phyloP scores from a whole-genome alignment of 1,140 invertebrate species.

The Drosophila aff. region DNA sequence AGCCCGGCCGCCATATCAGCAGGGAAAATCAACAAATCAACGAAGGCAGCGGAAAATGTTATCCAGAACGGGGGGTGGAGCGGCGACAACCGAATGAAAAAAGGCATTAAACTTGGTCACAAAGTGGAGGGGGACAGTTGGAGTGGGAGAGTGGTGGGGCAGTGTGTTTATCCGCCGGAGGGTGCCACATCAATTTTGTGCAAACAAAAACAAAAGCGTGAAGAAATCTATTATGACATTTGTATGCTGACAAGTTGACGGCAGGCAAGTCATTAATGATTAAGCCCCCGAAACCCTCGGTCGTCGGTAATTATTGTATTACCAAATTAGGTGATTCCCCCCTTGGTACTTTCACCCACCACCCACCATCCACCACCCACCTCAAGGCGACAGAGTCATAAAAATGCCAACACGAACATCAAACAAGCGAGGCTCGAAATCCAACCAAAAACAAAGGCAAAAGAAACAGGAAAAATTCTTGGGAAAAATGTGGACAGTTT shows the following conservation, averaged over 20 bases:
- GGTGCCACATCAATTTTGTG: conserved; percentile 48
- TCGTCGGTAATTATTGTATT: conserved; percentile 45
- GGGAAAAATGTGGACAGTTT: conserved; percentile 5
- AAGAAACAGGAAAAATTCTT: conserved; percentile 2
- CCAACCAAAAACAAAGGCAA: conserved; percentile 5
- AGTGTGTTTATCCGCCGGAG: conserved; percentile 22
- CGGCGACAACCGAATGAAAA: conserved; percentile 24
- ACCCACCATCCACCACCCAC: conserved; percentile 1
- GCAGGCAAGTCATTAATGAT: conserved; percentile 80
- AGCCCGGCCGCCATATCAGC: conserved; percentile 47
- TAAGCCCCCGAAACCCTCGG: conserved; percentile 14
- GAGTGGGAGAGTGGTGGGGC: background rate
- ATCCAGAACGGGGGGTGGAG: background rate
- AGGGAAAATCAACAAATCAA: conserved; percentile 69
- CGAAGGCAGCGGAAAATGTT: conserved; percentile 33
- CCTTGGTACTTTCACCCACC: background rate
- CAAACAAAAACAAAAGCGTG: conserved; percentile 65
- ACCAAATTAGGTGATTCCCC: conserved; percentile 37
- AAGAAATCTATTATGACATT: conserved; percentile 82
- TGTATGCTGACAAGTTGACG: conserved; percentile 75
- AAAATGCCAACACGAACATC: conserved; percentile 59
- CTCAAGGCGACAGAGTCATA: conserved; percentile 49
- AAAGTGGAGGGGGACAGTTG: background rate
- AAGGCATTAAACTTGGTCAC: conserved; percentile 47
- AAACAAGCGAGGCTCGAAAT: conserved; percentile 16